Base-by-base conservation (phyloP, 2,113 vertebrate species). In the Barnardius zonarius region DNA sequence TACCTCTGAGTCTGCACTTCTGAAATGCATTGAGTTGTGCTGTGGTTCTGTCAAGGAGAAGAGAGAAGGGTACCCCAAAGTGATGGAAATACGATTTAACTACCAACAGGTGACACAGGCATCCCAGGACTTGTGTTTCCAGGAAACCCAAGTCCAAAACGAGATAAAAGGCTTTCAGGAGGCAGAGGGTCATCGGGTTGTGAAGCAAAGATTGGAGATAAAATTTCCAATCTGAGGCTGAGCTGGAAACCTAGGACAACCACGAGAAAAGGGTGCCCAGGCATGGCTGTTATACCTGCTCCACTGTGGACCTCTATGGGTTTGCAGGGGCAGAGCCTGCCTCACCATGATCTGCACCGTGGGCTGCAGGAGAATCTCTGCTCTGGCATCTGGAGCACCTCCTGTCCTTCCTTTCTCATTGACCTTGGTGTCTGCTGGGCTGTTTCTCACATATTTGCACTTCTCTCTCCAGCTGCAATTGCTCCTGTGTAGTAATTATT, bases 1-100 rank as follows among this genome's bases (percentile, higher is more conserved):
- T 0, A 98, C 98, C 9, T 98, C 98, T 0, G 98, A 98, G 75
- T 98, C 98, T 1, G 98, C 98, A 1, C 98, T 98, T 43, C 62
- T 98, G 14, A 98, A 98, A 54, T 98, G 98, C 57, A 98, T 98
- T 9, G 98, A 98, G 72, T 35, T 98, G 35, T 98, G 98, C 91
- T 98, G 98, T 9, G 98, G 98, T 4, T 98, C 98, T 7, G 98
- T 98, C 84, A 98, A 93, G 74, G 97, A 98, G 39, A 97, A 98
- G 98, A 88, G 98, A 20, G 98, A 98, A 3, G 90, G 95, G 46
- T 97, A 98, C 7, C 9, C 94, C 66, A 98, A 98, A 62, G 96
- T 98, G 14, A 98, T 97, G 4, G 98, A 98, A 24, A 35, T 59
- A 16, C 7, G 13, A 24, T 59, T 59, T 59, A 59, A 59, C 57